These are phyloP conservation scores for Ceratina japonica DNA, from an alignment of 1,140 invertebrate genomes.

Conservation along the genomic window DNA sequence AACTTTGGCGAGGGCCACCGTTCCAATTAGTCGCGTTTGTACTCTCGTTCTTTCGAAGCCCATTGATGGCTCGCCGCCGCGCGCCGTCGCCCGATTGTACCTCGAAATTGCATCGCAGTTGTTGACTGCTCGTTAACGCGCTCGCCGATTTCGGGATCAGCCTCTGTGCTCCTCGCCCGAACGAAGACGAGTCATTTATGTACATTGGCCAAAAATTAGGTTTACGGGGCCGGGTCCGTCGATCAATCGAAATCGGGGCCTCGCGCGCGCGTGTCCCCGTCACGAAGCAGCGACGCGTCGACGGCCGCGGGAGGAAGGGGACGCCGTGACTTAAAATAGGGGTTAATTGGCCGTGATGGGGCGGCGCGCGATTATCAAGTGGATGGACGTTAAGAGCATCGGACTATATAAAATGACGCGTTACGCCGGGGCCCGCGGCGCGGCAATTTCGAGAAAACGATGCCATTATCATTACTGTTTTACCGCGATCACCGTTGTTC, in stretches of 20 bases:
- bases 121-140: slow-evolving; percentile 3
- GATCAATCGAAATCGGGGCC: background rate
- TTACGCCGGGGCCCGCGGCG: background rate
- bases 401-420: slow-evolving; percentile 50
- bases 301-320: no score
- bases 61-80: slow-evolving; percentile 30
- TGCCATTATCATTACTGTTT: slow-evolving; percentile 63
- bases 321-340: slow-evolving; percentile 1
- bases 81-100: slow-evolving; percentile 26
- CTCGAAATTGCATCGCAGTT: slow-evolving; percentile 26
- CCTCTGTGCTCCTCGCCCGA: background rate
- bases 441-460: slow-evolving; percentile 58
- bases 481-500: slow-evolving; percentile 52
- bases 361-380: slow-evolving; percentile 41
- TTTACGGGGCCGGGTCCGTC: no score
- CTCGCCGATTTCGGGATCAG: background rate
- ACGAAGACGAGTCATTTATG: no score
- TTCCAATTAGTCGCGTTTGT: slow-evolving; percentile 42
- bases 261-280: no score
- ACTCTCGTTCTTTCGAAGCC: slow-evolving; percentile 32
- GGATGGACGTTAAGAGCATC: slow-evolving; percentile 50
- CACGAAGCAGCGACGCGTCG: no score
- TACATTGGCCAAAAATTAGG: no score
- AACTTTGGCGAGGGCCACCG: slow-evolving; percentile 5
- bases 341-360: slow-evolving; percentile 7